Conservation (phyloP, 2,888 invertebrate species). For the Rhyacophila evoluta region DNA sequence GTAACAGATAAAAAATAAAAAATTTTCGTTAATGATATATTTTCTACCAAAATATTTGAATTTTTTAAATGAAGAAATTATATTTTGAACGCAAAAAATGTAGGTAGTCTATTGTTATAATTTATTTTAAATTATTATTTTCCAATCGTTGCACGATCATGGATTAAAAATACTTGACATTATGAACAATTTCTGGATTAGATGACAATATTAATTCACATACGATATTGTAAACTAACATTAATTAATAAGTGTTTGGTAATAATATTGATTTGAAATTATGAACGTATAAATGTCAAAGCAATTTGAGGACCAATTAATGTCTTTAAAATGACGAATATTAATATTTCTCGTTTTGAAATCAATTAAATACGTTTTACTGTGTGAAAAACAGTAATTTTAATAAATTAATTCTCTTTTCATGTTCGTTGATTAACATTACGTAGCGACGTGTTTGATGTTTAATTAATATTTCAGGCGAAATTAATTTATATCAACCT, state of each 20-base stretch:
- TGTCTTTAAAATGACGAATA: neutral
- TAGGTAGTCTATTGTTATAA: too few relatives aligned
- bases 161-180: too few relatives aligned
- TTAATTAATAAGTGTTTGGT: neutral
- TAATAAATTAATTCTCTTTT: slow-evolving; percentile 3
- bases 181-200: neutral
- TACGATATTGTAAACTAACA: neutral
- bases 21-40: too few relatives aligned
- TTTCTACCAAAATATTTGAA: too few relatives aligned
- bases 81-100: too few relatives aligned
- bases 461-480: neutral
- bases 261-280: neutral
- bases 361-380: neutral
- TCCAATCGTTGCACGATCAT: too few relatives aligned
- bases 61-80: too few relatives aligned
- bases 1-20: too few relatives aligned
- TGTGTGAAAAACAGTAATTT: neutral
- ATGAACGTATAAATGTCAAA: neutral
- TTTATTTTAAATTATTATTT: too few relatives aligned
- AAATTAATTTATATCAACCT: neutral
- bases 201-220: too few relatives aligned
- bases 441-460: neutral
- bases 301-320: neutral
- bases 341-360: neutral
- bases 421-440: neutral